Evolutionary conservation across 2,113 vertebrate species (phyloP), one percentile per base, ranked within the genome.

Genomic region (Ranitomeya imitator): DNA sequence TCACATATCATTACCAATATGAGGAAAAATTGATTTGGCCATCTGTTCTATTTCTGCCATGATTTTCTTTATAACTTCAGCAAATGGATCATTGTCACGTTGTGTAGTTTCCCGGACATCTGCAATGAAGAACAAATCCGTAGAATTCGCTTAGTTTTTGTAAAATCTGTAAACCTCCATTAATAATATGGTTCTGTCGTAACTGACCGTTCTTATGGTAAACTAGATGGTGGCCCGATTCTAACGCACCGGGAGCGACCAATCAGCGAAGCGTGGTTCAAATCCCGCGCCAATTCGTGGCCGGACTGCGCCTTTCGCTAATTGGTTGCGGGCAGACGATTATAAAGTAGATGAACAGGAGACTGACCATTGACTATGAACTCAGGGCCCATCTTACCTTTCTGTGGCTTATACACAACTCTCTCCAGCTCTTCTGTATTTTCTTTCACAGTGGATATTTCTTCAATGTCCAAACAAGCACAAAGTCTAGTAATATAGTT

Each of bases 401-500:
- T 96, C 86, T 94, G 91, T 86, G 96, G 94, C 55, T 93, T 94
- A 80, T 91, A 92, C 37, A 92, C 52, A 3, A 93, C 89, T 71
- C 92, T 91, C 51, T 92, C 86, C 79, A 97, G 91, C 1, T 96
- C 95, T 13, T 93, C 3, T 80, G 89, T 55, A 55, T 96, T 93
- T 76, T 93, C 73, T 85, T 88, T 93, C 59, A 97, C 93, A 2
- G 96, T 96, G 83, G 95, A 93, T 85, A 97, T 91, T 86, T 92
- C 85, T 16, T 93, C 92, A 16, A 89, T 89, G 54, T 96, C 95
- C n/a, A 96, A 93, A 85, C 90, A 93, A 14, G 95, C 95, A 80
- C 95, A 96, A 2, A 97, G 88, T 45, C 90, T 94, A 82, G 93
- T 94, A 90, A 97, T 93, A 60, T 96, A 92, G 0, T 90, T 78